Conservation (phyloP, 2,113 vertebrate genomes). For the Oryzias javanicus region DNA sequence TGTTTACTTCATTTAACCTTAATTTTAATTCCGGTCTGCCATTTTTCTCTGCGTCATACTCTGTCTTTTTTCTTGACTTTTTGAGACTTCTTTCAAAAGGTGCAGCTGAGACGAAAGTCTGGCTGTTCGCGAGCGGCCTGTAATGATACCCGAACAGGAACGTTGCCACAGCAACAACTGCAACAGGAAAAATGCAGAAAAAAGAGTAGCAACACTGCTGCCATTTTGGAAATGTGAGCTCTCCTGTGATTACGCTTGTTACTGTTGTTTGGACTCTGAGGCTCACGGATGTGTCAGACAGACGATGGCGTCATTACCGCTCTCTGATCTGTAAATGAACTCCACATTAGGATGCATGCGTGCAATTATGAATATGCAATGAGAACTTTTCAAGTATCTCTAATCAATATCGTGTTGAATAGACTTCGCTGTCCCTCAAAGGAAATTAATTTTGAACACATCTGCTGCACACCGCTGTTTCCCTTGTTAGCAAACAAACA, state of each 20-base stretch:
- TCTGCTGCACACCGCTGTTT: no score
- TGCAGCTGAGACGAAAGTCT: slow-evolving; percentile 17
- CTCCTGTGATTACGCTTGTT: background rate
- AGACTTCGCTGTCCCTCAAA: no score
- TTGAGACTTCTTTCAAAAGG: background rate
- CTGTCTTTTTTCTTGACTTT: no score
- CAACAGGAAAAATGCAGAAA: slow-evolving; percentile 40
- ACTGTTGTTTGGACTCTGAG: background rate
- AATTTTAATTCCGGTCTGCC: slow-evolving; percentile 42
- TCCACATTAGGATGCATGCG: background rate
- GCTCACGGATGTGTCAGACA: background rate
- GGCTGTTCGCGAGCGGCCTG: slow-evolving; percentile 27
- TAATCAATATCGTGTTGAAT: no score
- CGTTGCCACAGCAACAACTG: slow-evolving; percentile 45
- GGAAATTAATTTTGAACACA: no score
- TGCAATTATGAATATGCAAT: background rate
- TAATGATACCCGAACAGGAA: slow-evolving; percentile 46
- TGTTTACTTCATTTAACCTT: slow-evolving; percentile 21
- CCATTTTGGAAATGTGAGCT: background rate
- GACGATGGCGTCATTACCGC: background rate
- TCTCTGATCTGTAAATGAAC: background rate
- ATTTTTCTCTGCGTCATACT: slow-evolving; percentile 11
- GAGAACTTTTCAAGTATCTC: no score
- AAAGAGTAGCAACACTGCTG: background rate
- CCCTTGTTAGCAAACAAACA: no score